Evolutionary conservation across 1,140 invertebrate species (phyloP).

Genomic region (Lordiphosa clarofinis): DNA sequence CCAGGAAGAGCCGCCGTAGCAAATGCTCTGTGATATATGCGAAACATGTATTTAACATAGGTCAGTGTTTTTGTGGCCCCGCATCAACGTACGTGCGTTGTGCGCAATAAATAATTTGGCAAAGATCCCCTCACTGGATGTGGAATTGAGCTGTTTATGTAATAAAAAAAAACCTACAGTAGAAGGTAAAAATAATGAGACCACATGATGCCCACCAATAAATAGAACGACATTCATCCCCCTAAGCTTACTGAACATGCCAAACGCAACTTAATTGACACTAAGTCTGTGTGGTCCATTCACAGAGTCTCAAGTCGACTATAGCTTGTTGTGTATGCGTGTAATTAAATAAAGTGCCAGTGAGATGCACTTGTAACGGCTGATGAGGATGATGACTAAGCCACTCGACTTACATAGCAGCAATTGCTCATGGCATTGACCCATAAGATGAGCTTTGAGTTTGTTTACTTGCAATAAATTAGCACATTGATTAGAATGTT

Average conservation of each 20-base stretch:
- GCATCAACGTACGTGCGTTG: slow-evolving; percentile 11
- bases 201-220: no score
- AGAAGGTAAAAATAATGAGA: no score
- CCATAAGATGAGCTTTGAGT: slow-evolving; percentile 21
- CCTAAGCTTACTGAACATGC: no score
- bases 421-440: slow-evolving; percentile 26
- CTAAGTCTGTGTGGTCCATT: no score
- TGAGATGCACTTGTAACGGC: slow-evolving; percentile 2
- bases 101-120: slow-evolving; percentile 9
- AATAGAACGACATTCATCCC: no score
- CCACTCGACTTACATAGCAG: neutral
- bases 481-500: neutral
- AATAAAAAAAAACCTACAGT: no score
- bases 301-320: no score
- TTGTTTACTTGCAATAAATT: slow-evolving; percentile 12
- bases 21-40: slow-evolving; percentile 2
- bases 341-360: slow-evolving; percentile 3
- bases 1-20: neutral
- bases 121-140: no score
- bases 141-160: no score
- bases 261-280: no score
- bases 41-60: slow-evolving; percentile 5
- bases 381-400: slow-evolving; percentile 17
- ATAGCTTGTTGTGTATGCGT: no score
- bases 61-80: slow-evolving; percentile 14